Conservation (phyloP, 2,888 invertebrate genomes). For the Pandemis corylana region DNA sequence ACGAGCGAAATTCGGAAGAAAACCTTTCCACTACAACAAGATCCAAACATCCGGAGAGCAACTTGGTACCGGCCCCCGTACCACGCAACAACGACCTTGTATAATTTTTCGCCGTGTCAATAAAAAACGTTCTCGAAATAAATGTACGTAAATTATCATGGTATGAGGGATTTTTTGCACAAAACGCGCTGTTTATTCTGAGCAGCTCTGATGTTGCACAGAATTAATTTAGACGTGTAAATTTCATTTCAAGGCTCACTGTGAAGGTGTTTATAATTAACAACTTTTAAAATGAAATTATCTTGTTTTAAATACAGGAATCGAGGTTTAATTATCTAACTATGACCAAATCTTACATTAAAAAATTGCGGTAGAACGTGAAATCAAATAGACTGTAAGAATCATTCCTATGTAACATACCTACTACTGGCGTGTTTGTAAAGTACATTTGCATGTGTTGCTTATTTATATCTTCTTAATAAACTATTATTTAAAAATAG, state of each 20-base stretch:
- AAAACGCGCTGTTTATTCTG: constrained; percentile 67
- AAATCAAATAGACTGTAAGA: not conserved
- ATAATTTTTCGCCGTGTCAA: constrained; percentile 20
- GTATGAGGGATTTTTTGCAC: constrained; percentile 66
- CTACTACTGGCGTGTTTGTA: no score
- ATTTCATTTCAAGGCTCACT: constrained; percentile 47
- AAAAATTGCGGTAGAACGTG: not conserved
- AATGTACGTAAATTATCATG: constrained; percentile 13
- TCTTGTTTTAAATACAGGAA: constrained; percentile 16
- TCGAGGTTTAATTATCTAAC: constrained; percentile 13
- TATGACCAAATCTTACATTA: constrained; percentile 4
- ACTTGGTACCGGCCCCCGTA: constrained; percentile 63
- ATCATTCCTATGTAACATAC: not conserved
- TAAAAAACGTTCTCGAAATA: constrained; percentile 10
- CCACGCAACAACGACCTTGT: constrained; percentile 20
- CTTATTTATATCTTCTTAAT: no score
- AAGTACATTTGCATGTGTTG: no score
- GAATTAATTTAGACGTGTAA: constrained; percentile 62
- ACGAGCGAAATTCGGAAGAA: constrained; percentile 60
- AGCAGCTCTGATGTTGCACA: constrained; percentile 65
- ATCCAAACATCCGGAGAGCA: constrained; percentile 35
- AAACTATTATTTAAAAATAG: no score
- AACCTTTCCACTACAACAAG: constrained; percentile 12
- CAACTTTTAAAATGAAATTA: constrained; percentile 14
- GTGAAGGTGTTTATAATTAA: constrained; percentile 29